A percentile compares a stretch with the other conserved stretches of the same genome.
phyloP scores from a whole-genome alignment of 2,797 vertebrate species.

The Scolopax bukidnonensis region DNA sequence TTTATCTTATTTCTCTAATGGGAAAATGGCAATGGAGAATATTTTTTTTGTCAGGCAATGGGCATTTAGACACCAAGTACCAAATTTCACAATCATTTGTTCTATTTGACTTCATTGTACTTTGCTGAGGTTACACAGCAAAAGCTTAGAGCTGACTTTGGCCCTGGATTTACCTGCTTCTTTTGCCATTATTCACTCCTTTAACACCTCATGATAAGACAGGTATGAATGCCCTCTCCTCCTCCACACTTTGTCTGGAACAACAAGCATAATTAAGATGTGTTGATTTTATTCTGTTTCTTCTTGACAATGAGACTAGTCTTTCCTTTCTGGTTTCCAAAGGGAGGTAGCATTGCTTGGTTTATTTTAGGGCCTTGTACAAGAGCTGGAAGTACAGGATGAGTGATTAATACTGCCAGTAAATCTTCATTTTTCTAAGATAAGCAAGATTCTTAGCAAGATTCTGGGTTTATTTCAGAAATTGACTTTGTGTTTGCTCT shows the following conservation, averaged over 20 bases:
- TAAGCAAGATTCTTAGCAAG: neutral
- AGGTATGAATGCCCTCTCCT: neutral
- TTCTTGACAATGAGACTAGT: neutral
- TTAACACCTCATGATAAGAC: neutral
- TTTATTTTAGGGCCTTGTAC: slow-evolving; percentile 19
- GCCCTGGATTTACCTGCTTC: neutral
- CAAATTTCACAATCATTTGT: neutral
- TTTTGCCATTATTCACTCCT: neutral
- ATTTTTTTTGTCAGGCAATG: neutral
- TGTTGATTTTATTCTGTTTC: neutral
- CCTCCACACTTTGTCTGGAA: neutral
- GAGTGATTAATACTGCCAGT: neutral
- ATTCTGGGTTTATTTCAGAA: neutral
- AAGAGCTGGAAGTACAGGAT: neutral
- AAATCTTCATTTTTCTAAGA: slow-evolving; percentile 31
- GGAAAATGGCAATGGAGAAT: neutral
- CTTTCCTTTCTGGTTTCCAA: slow-evolving; percentile 6
- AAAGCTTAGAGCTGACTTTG: neutral
- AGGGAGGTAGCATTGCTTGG: neutral
- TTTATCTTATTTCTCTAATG: neutral
- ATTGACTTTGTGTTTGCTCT: neutral
- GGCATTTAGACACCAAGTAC: neutral
- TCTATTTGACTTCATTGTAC: neutral
- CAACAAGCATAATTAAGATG: neutral
- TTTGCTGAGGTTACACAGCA: neutral